Evolutionary conservation across 1,140 invertebrate genomes (phyloP), one percentile per base, ranked within the genome.

Genomic region (Linepithema humile): DNA sequence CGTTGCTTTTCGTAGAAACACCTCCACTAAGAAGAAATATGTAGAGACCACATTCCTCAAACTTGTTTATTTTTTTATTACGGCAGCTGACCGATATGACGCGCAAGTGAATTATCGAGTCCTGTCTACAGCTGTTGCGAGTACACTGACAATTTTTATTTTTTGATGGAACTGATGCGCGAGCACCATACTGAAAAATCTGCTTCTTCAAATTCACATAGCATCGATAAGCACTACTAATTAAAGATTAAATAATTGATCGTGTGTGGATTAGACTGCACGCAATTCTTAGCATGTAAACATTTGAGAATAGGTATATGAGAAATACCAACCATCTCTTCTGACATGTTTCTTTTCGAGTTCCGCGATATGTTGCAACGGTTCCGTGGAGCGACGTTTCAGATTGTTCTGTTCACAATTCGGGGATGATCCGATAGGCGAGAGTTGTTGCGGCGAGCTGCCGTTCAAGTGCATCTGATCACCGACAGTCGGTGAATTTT

Each of bases 291-390:
- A 35, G 10, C 40, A 43, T 5, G 7, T 26, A 43, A 53, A 67
- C 43, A 62, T 48, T 45, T 78, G 12, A 69, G 7, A 69, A 67
- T 15, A 67, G 17, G 3, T 17, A 29, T 10, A 4, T 40, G 5
- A 23, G 3, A 17, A n/a, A 80, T 89, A 89, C 87, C 70, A 85
- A 94, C 93, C 93, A 57, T 90, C 91, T 88, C 87, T 91, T 87
- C 87, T 92, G 15, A 88, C 62, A 38, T 92, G 89, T 73, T 94
- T 94, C 72, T 91, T 91, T 32, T 93, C 92, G 59, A 91, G 85
- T 62, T 93, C 92, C 29, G 86, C 70, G n/a, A 92, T 90, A 35
- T 92, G 88, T 20, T 92, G 89, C 77, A 93, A 83, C 20, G 89
- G 60, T 78, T 93, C 92, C 2, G 73, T 90, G 23, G 89, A 78